phyloP scores from a whole-genome alignment of 2,113 vertebrate genomes.

The Phyllostomus hastatus region DNA sequence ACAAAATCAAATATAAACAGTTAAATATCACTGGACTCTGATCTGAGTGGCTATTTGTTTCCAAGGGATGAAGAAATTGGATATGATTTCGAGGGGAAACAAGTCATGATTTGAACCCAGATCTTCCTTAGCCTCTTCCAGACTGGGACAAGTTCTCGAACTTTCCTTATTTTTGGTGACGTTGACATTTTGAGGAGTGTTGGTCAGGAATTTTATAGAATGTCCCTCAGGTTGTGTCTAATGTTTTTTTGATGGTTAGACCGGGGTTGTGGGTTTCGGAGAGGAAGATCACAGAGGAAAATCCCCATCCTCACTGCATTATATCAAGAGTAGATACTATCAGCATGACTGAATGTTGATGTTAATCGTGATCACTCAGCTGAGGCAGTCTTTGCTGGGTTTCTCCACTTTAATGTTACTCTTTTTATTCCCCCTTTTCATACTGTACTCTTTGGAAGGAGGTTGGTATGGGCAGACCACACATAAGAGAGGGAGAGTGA shows the following conservation, averaged over 20 bases:
- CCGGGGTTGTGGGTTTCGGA: not conserved
- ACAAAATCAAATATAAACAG: not conserved
- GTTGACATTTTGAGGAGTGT: not conserved
- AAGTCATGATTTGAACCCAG: not conserved
- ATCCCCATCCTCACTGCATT: not conserved
- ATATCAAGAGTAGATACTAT: not conserved
- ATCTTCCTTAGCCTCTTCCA: not conserved
- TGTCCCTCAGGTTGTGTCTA: not conserved
- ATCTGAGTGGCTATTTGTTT: not conserved
- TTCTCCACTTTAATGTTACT: not conserved
- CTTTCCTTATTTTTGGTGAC: not conserved
- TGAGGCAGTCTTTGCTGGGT: not conserved
- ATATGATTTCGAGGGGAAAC: not conserved
- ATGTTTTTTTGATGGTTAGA: not conserved
- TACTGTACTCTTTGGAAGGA: not conserved
- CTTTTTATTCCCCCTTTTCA: not conserved
- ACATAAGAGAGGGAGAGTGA: not conserved
- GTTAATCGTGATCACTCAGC: not conserved
- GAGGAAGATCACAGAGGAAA: not conserved
- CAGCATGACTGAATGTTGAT: not conserved
- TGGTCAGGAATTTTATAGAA: not conserved
- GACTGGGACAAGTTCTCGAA: not conserved
- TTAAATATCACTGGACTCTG: not conserved
- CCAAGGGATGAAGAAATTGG: not conserved
- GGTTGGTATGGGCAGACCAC: not conserved